Base-by-base conservation (phyloP, 2,797 vertebrate genomes). In the Coracias cyanogaster region DNA sequence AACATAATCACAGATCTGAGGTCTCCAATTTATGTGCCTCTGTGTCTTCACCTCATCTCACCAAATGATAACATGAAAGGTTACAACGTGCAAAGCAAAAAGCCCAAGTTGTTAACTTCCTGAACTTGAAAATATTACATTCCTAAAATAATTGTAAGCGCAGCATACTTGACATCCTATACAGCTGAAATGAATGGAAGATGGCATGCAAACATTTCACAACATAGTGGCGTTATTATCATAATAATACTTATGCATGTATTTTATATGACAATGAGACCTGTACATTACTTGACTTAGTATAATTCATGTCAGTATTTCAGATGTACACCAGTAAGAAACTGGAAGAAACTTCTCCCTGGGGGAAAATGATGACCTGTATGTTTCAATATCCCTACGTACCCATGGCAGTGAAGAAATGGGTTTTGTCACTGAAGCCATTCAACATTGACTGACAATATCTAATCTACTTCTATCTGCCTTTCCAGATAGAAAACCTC, bases 91-190 rank as follows among this genome's bases (percentile, higher is more conserved):
- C 94, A 93, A 94, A 95, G 94, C 69, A 96, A 93, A 96, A 96
- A 92, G 92, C 90, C 79, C 57, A 87, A 92, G 78, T 81, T 95
- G 94, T 96, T 96, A 97, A 96, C 96, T 95, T 96, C 69, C 82
- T 94, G 93, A 96, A 95, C 92, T 93, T 95, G 94, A 97, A 96
- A 95, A 95, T 93, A 89, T 52, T 92, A 89, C 62, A 90, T 94
- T 90, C 83, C 86, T 83, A 81, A 95, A 93, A 95, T 83, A 51
- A 93, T 48, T 93, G 93, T 57, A 86, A 90, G 70, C 19, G 26
- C n/a, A 97, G 97, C 39, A 64, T 91, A 96, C 92, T 97, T 96
- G 96, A 98, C 96, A 97, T 94, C 74, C 9, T 93, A 89, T 94
- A 94, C 76, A 95, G 96, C 82, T 93, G 78, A 96, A 64, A 51